These are phyloP conservation scores for Dromius quadrimaculatus DNA, from an alignment of 2,888 invertebrate species.

Conservation along the genomic window DNA sequence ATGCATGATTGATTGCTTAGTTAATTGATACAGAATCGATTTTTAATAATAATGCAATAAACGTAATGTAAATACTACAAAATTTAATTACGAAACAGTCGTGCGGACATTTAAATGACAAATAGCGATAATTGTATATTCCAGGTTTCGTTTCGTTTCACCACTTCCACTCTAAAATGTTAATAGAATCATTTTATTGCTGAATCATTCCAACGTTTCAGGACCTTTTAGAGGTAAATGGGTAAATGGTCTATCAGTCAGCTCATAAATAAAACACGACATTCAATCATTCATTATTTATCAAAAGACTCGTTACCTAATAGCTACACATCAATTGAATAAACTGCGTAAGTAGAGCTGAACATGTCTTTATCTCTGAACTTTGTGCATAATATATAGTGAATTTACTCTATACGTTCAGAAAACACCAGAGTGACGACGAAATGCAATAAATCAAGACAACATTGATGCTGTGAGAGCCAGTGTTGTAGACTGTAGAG, in stretches of 20 bases:
- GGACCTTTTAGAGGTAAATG: too few species aligned
- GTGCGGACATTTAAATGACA: constrained; percentile 20
- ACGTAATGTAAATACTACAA: constrained; percentile 16
- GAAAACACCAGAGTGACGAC: too few species aligned
- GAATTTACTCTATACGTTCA: too few species aligned
- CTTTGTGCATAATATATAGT: too few species aligned
- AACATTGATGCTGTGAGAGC: too few species aligned
- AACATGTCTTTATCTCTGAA: too few species aligned
- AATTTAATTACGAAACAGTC: constrained; percentile 29
- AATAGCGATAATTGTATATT: neutral
- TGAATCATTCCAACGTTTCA: neutral
- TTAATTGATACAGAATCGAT: constrained; percentile 19
- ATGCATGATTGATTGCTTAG: constrained; percentile 11
- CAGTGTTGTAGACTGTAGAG: too few species aligned
- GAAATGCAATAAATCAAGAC: too few species aligned
- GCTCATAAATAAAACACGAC: neutral
- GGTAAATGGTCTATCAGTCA: neutral
- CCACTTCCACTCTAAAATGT: neutral
- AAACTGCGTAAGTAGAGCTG: too few species aligned
- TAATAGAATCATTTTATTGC: neutral
- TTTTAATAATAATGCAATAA: constrained; percentile 26
- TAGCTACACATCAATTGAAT: too few species aligned
- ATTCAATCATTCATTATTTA: neutral
- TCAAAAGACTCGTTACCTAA: neutral
- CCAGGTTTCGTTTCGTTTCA: neutral